Percentiles rank a stretch among this genome's conserved stretches.
Conservation (phyloP, 2,797 vertebrate species). For the Aplochiton taeniatus region DNA sequence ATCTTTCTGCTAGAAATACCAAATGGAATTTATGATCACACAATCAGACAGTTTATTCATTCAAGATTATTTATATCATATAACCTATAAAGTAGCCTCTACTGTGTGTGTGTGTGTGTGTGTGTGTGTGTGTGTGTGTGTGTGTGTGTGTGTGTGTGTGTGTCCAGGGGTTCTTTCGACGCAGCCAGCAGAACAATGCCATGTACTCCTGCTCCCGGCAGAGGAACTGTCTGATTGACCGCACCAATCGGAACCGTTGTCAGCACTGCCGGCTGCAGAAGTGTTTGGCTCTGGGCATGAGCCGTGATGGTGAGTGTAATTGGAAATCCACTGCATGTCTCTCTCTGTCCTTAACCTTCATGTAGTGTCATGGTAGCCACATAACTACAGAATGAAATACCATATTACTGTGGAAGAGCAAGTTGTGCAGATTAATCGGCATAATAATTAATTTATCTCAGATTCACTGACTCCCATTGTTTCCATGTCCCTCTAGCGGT, state of each 20-base stretch:
- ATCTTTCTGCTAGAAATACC: no score
- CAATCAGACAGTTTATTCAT: no score
- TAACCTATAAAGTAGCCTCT: background rate
- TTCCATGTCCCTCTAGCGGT: slow-evolving; percentile 73
- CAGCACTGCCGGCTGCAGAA: slow-evolving; percentile 94
- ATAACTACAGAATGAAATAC: background rate
- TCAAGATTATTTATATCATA: no score
- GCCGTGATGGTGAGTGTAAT: slow-evolving; percentile 84
- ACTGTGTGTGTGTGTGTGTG: background rate
- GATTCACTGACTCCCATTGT: background rate
- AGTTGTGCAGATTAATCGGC: no score
- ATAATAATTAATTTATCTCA: no score
- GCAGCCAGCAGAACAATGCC: slow-evolving; percentile 93
- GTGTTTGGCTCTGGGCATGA: slow-evolving; percentile 91
- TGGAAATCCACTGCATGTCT: background rate
- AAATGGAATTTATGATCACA: no score
- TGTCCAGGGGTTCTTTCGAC: slow-evolving; percentile 86
- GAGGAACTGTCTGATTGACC: slow-evolving; percentile 90
- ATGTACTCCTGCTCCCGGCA: slow-evolving; percentile 92
- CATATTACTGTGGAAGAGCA: background rate
- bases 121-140: background rate
- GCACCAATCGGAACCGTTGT: slow-evolving; percentile 93
- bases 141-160: slow-evolving; percentile 1
- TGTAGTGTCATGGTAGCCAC: background rate
- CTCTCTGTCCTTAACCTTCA: background rate